These are phyloP conservation scores for Liposcelis brunnea DNA, from an alignment of 2,888 invertebrate species.

Conservation along the genomic window DNA sequence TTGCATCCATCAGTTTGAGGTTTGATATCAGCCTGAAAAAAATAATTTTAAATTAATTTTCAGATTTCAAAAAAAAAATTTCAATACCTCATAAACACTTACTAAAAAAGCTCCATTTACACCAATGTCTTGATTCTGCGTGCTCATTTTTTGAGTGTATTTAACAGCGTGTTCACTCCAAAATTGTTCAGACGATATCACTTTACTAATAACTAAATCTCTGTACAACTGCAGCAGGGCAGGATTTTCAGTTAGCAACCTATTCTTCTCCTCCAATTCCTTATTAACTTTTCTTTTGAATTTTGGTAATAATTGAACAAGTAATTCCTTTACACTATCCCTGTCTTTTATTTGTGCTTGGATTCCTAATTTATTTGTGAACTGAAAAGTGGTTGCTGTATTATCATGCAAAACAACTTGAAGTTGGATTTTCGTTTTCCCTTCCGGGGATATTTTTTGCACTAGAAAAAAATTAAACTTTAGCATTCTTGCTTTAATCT, in stretches of 20 bases:
- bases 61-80: not conserved
- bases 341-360: slow-evolving; percentile 75
- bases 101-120: slow-evolving; percentile 45
- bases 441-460: slow-evolving; percentile 93
- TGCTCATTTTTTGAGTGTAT: slow-evolving; percentile 51
- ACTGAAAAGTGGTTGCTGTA: slow-evolving; percentile 91
- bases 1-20: slow-evolving; percentile 94
- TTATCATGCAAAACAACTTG: slow-evolving; percentile 92
- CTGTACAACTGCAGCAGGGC: slow-evolving; percentile 84
- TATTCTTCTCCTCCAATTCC: slow-evolving; percentile 77
- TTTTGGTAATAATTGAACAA: slow-evolving; percentile 81
- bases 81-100: too few relatives aligned
- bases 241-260: slow-evolving; percentile 75
- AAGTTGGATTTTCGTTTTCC: slow-evolving; percentile 93
- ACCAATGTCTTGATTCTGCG: slow-evolving; percentile 71
- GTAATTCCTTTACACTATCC: slow-evolving; percentile 79
- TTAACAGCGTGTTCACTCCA: slow-evolving; percentile 78
- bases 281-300: slow-evolving; percentile 84
- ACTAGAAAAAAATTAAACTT: slow-evolving; percentile 44
- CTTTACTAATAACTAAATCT: slow-evolving; percentile 90
- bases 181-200: slow-evolving; percentile 93
- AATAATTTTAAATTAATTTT: slow-evolving; percentile 19
- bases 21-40: slow-evolving; percentile 80
- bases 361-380: slow-evolving; percentile 71
- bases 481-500: not conserved